phyloP scores from a whole-genome alignment of 1,140 invertebrate species.

The Cydia pomonella region DNA sequence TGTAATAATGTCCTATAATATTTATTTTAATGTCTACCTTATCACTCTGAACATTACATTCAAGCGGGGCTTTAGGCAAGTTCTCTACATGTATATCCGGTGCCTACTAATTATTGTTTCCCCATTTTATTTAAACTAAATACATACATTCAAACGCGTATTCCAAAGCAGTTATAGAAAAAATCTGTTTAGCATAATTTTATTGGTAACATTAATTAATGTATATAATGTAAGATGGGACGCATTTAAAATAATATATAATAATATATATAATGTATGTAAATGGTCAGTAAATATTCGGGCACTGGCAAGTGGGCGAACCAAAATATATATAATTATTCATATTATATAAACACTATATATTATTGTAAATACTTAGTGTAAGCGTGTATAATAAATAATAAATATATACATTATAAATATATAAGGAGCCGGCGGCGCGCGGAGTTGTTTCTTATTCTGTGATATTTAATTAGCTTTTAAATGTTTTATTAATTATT shows the following conservation, averaged over 20 bases:
- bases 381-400: conserved; percentile 13
- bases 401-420: neutral
- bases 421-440: neutral
- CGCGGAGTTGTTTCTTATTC: neutral
- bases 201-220: too few relatives aligned
- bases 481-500: neutral
- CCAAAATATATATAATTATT: neutral
- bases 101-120: too few relatives aligned
- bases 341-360: conserved; percentile 14
- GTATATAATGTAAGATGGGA: neutral
- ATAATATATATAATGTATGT: conserved; percentile 1
- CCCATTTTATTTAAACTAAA: too few relatives aligned
- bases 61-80: too few relatives aligned
- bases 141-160: too few relatives aligned
- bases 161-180: too few relatives aligned
- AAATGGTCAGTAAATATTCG: neutral
- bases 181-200: too few relatives aligned
- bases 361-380: conserved; percentile 30
- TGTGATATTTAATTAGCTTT: conserved; percentile 1
- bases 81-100: too few relatives aligned
- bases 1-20: too few relatives aligned
- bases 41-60: too few relatives aligned
- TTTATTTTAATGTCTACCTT: too few relatives aligned
- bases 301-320: neutral
- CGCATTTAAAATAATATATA: conserved; percentile 1